A percentile compares a stretch with the other conserved stretches of the same genome.
phyloP scores from a whole-genome alignment of 2,888 invertebrate genomes.

The Conchocele bisecta region DNA sequence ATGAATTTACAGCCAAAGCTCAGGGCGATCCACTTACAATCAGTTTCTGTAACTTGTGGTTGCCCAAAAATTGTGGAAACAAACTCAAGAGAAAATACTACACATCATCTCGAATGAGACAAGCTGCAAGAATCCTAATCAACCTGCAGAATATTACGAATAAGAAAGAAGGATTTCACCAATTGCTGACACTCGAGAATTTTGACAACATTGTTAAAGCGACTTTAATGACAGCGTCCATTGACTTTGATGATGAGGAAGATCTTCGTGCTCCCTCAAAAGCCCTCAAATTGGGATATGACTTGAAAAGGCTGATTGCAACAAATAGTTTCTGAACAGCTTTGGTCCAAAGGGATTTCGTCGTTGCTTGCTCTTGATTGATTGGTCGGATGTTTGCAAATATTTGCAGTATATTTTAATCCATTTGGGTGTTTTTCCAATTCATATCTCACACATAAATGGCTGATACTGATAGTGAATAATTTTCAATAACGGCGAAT shows the following conservation, averaged over 20 bases:
- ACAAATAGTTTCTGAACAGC: too few species aligned
- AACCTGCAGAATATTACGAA: background rate
- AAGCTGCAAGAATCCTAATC: background rate
- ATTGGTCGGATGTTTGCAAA: too few species aligned
- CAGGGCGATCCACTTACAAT: too few species aligned
- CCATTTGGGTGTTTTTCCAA: too few species aligned
- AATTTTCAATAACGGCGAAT: too few species aligned
- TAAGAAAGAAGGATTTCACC: background rate
- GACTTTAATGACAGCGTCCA: background rate
- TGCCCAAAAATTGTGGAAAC: background rate
- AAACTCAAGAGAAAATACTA: background rate
- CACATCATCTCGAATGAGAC: background rate
- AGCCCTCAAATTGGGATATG: background rate
- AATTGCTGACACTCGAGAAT: background rate
- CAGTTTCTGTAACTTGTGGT: too few species aligned
- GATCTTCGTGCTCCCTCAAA: background rate
- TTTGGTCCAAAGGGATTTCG: too few species aligned
- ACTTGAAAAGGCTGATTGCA: background rate
- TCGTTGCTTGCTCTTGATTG: too few species aligned
- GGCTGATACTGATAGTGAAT: too few species aligned
- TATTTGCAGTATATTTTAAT: too few species aligned
- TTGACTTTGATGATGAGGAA: slow-evolving; percentile 1
- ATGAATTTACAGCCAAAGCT: too few species aligned
- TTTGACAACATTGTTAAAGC: background rate
- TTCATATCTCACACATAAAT: too few species aligned